These are phyloP conservation scores for Campylomormyrus numenius DNA, from an alignment of 2,113 vertebrate genomes.

Conservation along the genomic window DNA sequence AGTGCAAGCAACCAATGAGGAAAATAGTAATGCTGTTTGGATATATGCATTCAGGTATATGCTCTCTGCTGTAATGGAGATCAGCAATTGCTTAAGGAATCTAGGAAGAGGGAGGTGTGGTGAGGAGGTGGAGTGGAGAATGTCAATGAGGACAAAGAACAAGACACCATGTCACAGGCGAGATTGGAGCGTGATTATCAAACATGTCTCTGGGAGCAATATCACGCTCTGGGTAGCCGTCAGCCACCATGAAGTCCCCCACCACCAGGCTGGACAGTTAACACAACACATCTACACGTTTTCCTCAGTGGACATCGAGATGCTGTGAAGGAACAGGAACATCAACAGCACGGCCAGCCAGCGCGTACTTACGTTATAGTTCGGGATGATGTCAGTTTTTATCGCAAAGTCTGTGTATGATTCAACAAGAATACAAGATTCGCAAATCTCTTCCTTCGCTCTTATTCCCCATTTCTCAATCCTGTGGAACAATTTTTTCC, in stretches of 20 bases:
- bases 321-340: background rate
- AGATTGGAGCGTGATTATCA: background rate
- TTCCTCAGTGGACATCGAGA: background rate
- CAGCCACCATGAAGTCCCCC: background rate
- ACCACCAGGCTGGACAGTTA: background rate
- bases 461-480: background rate
- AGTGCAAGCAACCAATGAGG: background rate
- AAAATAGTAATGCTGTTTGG: background rate
- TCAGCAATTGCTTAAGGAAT: background rate
- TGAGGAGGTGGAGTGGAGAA: background rate
- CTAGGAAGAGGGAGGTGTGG: background rate
- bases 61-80: background rate
- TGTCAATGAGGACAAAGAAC: background rate
- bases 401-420: background rate
- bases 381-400: background rate
- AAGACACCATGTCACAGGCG: background rate
- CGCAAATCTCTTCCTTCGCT: background rate
- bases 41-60: background rate
- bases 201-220: background rate
- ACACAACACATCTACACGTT: background rate
- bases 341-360: background rate
- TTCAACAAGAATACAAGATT: background rate
- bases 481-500: background rate
- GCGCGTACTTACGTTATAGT: background rate
- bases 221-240: background rate